A percentile compares a stretch with the other conserved stretches of the same genome.
These are phyloP conservation scores for Papilio aristodemus DNA, from an alignment of 1,140 invertebrate species.

Conservation along the genomic window DNA sequence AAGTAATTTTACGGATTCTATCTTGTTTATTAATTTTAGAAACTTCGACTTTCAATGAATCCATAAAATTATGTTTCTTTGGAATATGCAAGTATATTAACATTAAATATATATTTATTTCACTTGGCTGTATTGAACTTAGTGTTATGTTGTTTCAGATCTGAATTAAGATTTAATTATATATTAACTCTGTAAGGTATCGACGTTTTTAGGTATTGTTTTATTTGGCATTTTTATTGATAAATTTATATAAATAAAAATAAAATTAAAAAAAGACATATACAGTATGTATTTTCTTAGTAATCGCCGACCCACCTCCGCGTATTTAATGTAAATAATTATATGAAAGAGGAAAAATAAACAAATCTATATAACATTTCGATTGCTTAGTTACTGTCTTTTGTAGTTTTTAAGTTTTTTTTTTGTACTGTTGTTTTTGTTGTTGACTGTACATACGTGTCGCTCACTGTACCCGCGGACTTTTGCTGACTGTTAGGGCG, in stretches of 20 bases:
- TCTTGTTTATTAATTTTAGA: too few relatives aligned
- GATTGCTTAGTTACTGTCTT: neutral
- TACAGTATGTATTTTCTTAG: constrained; percentile 29
- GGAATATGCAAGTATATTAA: too few relatives aligned
- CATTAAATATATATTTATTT: too few relatives aligned
- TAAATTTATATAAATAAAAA: neutral
- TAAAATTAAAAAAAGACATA: constrained; percentile 2
- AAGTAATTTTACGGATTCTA: too few relatives aligned
- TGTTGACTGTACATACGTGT: constrained; percentile 24
- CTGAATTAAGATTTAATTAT: constrained; percentile 1
- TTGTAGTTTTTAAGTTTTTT: constrained; percentile 25
- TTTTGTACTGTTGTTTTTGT: constrained; percentile 28
- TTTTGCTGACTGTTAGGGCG: constrained; percentile 13
- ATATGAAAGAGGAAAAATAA: constrained; percentile 22
- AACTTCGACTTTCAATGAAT: too few relatives aligned
- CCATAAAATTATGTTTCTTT: too few relatives aligned
- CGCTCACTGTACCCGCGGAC: neutral
- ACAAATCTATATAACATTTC: neutral
- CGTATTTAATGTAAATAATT: constrained; percentile 26
- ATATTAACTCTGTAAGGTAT: neutral
- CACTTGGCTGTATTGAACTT: constrained; percentile 1
- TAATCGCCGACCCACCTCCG: constrained; percentile 25
- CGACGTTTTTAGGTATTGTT: neutral
- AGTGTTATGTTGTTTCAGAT: neutral
- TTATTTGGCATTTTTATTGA: constrained; percentile 4